Conservation (phyloP, 2,113 vertebrate species). For the Lonchura striata region DNA sequence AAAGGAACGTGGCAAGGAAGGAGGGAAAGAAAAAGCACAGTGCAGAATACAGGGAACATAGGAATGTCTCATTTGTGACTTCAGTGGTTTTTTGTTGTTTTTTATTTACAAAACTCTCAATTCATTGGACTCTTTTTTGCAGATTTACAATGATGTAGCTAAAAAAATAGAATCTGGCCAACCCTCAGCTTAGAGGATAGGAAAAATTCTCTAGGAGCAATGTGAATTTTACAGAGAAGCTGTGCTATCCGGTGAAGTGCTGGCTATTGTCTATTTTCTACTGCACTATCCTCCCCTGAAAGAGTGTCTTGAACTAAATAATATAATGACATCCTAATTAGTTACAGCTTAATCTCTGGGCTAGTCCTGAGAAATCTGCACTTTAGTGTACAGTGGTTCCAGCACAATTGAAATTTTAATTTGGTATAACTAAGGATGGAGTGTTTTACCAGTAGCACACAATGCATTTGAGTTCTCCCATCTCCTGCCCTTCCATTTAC, state of each 20-base stretch:
- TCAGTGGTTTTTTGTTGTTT: not conserved
- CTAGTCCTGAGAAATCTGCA: not conserved
- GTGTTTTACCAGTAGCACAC: not conserved
- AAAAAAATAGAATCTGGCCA: not conserved
- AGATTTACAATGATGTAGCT: not conserved
- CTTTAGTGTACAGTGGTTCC: not conserved
- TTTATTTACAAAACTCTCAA: not conserved
- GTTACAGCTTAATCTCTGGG: not conserved
- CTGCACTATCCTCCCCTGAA: not conserved
- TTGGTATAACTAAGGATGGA: not conserved
- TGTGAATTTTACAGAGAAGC: not conserved
- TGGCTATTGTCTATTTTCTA: not conserved
- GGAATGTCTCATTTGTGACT: not conserved
- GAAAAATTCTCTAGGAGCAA: not conserved
- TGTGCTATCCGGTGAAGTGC: not conserved
- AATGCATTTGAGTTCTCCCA: not conserved
- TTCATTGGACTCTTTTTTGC: not conserved
- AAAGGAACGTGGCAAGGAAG: not conserved
- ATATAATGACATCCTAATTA: not conserved
- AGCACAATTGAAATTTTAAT: not conserved
- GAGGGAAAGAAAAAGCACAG: not conserved
- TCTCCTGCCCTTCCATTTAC: not conserved
- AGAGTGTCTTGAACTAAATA: not conserved
- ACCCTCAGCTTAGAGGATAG: not conserved
- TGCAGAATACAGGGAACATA: not conserved